phyloP scores from a whole-genome alignment of 1,140 invertebrate species.

The Trichogramma pretiosum region DNA sequence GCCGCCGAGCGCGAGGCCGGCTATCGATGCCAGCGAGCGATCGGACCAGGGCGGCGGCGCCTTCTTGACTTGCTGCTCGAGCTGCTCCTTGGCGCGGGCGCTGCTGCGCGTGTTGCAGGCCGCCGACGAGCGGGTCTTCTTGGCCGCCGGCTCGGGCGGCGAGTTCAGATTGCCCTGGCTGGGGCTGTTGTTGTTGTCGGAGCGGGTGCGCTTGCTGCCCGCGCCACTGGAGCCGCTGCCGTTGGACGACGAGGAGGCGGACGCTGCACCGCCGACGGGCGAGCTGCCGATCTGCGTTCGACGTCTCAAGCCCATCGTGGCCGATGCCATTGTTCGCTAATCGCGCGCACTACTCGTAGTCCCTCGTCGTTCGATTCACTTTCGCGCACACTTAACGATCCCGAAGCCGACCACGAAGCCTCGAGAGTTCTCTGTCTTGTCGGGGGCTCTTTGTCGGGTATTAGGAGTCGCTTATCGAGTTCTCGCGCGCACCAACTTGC shows the following conservation, averaged over 20 bases:
- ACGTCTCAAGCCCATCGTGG: constrained; percentile 42
- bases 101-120: too few relatives aligned
- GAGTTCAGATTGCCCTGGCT: constrained; percentile 44
- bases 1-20: constrained; percentile 19
- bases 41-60: constrained; percentile 15
- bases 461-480: too few relatives aligned
- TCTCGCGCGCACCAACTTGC: too few relatives aligned
- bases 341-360: constrained; percentile 15
- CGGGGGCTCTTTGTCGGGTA: too few relatives aligned
- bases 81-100: neutral
- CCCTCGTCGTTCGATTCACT: too few relatives aligned
- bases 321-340: constrained; percentile 34
- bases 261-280: constrained; percentile 14
- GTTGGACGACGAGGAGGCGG: constrained; percentile 21
- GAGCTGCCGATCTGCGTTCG: constrained; percentile 29
- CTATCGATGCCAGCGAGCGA: constrained; percentile 11
- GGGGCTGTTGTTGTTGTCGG: constrained; percentile 44
- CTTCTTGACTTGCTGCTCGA: constrained; percentile 19
- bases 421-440: too few relatives aligned
- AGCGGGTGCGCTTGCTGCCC: constrained; percentile 37
- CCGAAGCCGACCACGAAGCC: too few relatives aligned
- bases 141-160: constrained; percentile 33
- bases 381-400: too few relatives aligned
- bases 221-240: constrained; percentile 19
- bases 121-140: constrained; percentile 29